Base-by-base conservation (phyloP, 2,888 invertebrate genomes). In the Drosophila peninsularis region DNA sequence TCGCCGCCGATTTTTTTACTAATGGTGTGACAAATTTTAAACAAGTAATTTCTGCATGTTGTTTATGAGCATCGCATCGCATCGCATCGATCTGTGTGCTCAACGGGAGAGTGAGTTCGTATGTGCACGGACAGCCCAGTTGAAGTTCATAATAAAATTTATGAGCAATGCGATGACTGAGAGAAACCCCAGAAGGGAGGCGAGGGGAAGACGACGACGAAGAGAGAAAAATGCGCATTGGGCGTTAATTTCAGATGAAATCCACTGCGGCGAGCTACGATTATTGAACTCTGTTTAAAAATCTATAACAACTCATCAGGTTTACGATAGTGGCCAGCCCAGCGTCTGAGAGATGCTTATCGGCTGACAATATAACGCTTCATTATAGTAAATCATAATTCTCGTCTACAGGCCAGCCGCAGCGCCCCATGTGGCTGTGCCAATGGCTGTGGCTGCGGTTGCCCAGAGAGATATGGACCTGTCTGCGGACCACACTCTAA, bases 1-100 rank as follows among this genome's bases (percentile, higher is more conserved):
- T 84, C 80, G 87, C 87, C 84, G 87, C 77, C 69, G 88, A 71
- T 82, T 85, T 81, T 83, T 85, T 80, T 90, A 89, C 90, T 90
- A 90, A 90, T 90, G 90, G 89, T 88, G 88, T 90, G 90, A 90
- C 89, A 90, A 90, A 90, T 85, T 86, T 88, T 88, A 74, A 80
- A 81, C 89, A 86, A 86, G 89, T 88, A 89, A 89, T 86, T 86
- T 89, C 89, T 86, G 88, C 72, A 89, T 89, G 86, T 89, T 89
- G 89, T 86, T 86, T 86, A 86, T 89, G 88, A 89, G 82, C 88
- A 80, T 78, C 77, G 85, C 82, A 75, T 68, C 86, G 77, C 61
- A 55, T 79, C 76, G 76, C 86, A 75, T 77, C 72, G 72, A 78
- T 74, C 78, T 77, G 75, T 50, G 54, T 54, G 54, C 80, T 65